Conservation (phyloP, 2,113 vertebrate species). For the Oncorhynchus nerka region DNA sequence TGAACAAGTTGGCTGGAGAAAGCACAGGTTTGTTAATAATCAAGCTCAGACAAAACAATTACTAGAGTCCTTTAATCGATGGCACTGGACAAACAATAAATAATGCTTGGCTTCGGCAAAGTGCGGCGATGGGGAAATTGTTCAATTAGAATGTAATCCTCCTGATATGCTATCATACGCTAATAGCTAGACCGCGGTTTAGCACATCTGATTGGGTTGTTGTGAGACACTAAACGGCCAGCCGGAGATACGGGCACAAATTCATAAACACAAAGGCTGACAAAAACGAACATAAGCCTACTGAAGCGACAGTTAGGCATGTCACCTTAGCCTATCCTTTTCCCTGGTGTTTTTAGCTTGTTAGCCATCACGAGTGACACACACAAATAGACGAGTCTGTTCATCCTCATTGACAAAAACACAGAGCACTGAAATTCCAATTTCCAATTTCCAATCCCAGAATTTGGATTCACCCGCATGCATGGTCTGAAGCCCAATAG, state of each 20-base stretch:
- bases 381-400: background rate
- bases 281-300: background rate
- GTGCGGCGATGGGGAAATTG: constrained; percentile 42
- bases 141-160: constrained; percentile 49
- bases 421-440: constrained; percentile 13
- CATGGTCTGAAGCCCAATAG: constrained; percentile 25
- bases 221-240: background rate
- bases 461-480: constrained; percentile 21
- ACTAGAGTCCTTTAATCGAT: constrained; percentile 73
- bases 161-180: constrained; percentile 48
- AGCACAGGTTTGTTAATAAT: constrained; percentile 71
- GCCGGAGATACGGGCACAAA: background rate
- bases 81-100: constrained; percentile 63
- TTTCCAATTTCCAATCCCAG: constrained; percentile 30
- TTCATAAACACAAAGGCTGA: constrained; percentile 2
- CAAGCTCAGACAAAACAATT: constrained; percentile 70
- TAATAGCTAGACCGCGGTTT: constrained; percentile 60
- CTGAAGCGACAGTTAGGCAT: background rate
- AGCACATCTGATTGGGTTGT: constrained; percentile 56
- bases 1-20: constrained; percentile 48
- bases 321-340: no score
- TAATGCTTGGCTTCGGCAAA: constrained; percentile 46
- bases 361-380: background rate
- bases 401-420: background rate
- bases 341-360: no score